phyloP scores from a whole-genome alignment of 2,888 invertebrate species.

The Axea sp. region DNA sequence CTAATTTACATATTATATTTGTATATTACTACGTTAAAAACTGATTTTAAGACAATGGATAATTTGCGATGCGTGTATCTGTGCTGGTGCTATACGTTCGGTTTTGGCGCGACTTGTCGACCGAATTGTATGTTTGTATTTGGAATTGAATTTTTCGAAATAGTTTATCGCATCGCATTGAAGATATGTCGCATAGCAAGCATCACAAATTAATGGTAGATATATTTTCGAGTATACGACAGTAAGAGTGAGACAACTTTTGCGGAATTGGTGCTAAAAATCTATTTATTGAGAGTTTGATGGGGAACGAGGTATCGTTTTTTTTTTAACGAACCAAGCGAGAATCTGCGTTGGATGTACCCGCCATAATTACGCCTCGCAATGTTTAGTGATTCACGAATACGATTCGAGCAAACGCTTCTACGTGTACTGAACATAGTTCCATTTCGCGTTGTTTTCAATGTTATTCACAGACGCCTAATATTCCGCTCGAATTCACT shows the following conservation, averaged over 20 bases:
- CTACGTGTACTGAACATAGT: neutral
- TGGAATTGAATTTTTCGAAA: constrained; percentile 11
- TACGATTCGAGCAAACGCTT: neutral
- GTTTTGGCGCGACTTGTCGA: constrained; percentile 3
- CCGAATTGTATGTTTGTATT: constrained; percentile 16
- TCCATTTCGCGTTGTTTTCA: too few species aligned
- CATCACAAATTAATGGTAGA: constrained; percentile 22
- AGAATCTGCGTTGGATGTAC: neutral
- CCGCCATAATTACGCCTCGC: constrained; percentile 9
- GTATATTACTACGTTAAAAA: constrained; percentile 10
- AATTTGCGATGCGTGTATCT: constrained; percentile 2
- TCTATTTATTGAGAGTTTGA: constrained; percentile 5
- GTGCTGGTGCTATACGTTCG: constrained; percentile 18
- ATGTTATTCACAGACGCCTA: too few species aligned
- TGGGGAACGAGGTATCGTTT: too few species aligned
- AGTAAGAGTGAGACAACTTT: neutral
- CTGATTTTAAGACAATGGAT: neutral
- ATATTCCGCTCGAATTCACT: too few species aligned
- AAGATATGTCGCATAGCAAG: neutral
- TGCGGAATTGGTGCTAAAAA: constrained; percentile 19
- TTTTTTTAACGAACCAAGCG: too few species aligned
- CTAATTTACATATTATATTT: constrained; percentile 22
- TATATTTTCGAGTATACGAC: constrained; percentile 18
- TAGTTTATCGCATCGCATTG: neutral
- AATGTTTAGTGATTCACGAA: neutral